These are phyloP conservation scores for Aplocera efformata DNA, from an alignment of 2,888 invertebrate genomes.

Conservation along the genomic window DNA sequence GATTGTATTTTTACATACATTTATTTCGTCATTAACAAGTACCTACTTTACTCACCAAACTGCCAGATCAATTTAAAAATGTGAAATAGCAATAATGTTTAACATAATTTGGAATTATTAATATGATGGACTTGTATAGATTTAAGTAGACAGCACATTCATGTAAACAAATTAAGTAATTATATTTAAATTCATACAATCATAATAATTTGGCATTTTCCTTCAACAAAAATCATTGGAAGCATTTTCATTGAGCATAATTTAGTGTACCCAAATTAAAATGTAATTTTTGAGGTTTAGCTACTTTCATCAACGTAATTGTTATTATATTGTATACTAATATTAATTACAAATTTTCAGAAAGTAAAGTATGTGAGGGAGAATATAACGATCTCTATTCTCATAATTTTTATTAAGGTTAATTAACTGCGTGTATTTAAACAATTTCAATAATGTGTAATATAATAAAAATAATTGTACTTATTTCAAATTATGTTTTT, in stretches of 20 bases:
- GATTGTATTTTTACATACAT: too few species aligned
- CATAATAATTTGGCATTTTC: slow-evolving; percentile 30
- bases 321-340: too few species aligned
- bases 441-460: too few species aligned
- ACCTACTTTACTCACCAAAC: not conserved
- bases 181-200: slow-evolving; percentile 16
- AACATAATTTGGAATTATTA: slow-evolving; percentile 6
- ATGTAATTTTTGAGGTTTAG: not conserved
- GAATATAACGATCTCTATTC: too few species aligned
- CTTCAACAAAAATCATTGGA: slow-evolving; percentile 18
- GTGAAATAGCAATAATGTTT: slow-evolving; percentile 6
- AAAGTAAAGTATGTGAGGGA: too few species aligned
- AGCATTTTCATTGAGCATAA: slow-evolving; percentile 31
- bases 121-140: slow-evolving; percentile 7
- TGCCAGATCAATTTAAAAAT: slow-evolving; percentile 19
- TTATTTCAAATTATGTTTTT: too few species aligned
- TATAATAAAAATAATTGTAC: too few species aligned
- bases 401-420: too few species aligned
- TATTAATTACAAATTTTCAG: too few species aligned
- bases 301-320: too few species aligned
- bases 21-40: too few species aligned
- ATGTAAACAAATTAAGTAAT: slow-evolving; percentile 15
- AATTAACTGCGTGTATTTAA: too few species aligned
- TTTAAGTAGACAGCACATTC: slow-evolving; percentile 14
- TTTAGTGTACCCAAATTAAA: slow-evolving; percentile 12